Evolutionary conservation across 2,113 vertebrate genomes (phyloP), one percentile per base, ranked within the genome.

Genomic region (Odontesthes bonariensis): DNA sequence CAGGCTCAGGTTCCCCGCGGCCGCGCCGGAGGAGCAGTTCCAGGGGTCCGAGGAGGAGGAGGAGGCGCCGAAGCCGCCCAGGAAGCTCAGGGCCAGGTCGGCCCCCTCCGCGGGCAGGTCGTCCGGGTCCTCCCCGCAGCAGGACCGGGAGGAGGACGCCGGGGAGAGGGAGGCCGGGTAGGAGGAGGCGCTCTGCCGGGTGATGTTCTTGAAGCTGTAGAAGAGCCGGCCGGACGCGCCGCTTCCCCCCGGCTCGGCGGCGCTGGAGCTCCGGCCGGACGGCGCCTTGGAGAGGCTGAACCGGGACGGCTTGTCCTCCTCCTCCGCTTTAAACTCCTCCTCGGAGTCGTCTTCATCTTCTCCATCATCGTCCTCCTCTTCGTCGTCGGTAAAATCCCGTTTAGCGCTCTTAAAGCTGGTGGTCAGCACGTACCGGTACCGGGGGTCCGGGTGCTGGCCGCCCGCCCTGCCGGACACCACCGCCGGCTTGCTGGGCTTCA

Each of bases 171-270:
- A 89, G 65, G 95, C 87, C 56, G 94, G 87, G 78, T 46, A 57
- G 13, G 65, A 90, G 78, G 92, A 91, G 81, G 91, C 38, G 70
- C 94, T 84, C 90, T 96, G 95, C 85, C 95, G 96, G 81, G 96
- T 96, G 92, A 96, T 97, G 94, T 97, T 96, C 92, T 97, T 97
- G 93, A 97, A 96, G 93, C 95, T 97, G 93, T 96, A 97, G 89
- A 96, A 96, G 77, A 96, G 95, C 69, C 95, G 93, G 1, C 88
- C 89, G 0, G 91, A 52, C 59, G 95, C 90, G 90, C 96, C 95
- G 12, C 95, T 90, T 20, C 94, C 94, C 69, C 96, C 96, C 57
- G 95, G 94, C 80, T 96, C 96, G 1, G 95, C 89, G 47, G 95
- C 95, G 86, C 94, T 94, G 86, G 95, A 89, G 73, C 95, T 96